These are phyloP conservation scores for Platycheirus albimanus DNA, from an alignment of 2,888 invertebrate genomes.

Conservation along the genomic window DNA sequence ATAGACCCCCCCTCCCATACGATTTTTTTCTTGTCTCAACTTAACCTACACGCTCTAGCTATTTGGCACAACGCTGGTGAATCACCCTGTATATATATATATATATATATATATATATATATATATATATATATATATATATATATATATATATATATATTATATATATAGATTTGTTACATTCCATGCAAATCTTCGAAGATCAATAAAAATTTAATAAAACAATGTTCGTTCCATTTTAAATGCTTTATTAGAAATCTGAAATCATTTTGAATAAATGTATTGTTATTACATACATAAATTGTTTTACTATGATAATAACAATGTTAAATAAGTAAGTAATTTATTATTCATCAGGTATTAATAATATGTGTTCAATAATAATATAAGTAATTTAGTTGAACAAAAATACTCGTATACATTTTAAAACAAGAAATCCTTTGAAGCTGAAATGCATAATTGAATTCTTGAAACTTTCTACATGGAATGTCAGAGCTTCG, in stretches of 20 bases:
- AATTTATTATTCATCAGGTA: constrained; percentile 37
- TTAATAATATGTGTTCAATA: constrained; percentile 51
- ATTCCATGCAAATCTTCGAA: too few relatives aligned
- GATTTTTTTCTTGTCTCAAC: too few relatives aligned
- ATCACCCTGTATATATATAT: too few relatives aligned
- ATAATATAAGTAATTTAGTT: constrained; percentile 55
- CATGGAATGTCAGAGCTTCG: not conserved
- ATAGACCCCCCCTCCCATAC: too few relatives aligned
- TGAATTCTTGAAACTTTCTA: constrained; percentile 4
- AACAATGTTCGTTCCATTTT: constrained; percentile 38
- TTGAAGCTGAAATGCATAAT: constrained; percentile 5
- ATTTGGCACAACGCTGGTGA: too few relatives aligned
- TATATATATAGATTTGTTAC: too few relatives aligned
- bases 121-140: too few relatives aligned
- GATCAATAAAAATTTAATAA: too few relatives aligned
- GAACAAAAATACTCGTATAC: constrained; percentile 46
- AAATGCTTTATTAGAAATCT: constrained; percentile 68
- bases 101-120: too few relatives aligned
- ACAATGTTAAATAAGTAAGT: constrained; percentile 57
- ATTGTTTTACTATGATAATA: constrained; percentile 51
- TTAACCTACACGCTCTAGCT: too few relatives aligned
- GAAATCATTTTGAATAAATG: constrained; percentile 64
- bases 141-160: too few relatives aligned
- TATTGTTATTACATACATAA: constrained; percentile 27
- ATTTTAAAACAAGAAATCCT: constrained; percentile 32